A percentile compares a stretch with the other conserved stretches of the same genome.
Conservation (phyloP, 2,113 vertebrate genomes). For the Brachyistius frenatus region DNA sequence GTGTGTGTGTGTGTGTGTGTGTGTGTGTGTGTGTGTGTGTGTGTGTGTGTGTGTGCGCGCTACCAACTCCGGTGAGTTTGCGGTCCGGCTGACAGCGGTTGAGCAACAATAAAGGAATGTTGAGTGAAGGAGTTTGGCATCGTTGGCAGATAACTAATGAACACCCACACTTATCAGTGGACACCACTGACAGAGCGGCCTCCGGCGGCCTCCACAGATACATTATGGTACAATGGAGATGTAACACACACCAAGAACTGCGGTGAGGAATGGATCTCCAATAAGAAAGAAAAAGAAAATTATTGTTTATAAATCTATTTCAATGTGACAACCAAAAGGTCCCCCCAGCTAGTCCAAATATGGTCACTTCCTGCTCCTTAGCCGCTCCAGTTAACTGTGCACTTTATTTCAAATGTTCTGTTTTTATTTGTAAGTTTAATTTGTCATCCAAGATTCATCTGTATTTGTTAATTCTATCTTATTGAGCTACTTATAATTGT, state of each 20-base stretch:
- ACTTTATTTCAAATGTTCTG: too few relatives aligned
- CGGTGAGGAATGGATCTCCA: neutral
- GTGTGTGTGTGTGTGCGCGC: neutral
- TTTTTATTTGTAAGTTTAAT: too few relatives aligned
- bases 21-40: slow-evolving; percentile 5
- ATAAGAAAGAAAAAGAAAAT: neutral
- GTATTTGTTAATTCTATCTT: too few relatives aligned
- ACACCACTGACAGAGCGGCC: slow-evolving; percentile 2
- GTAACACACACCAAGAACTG: neutral
- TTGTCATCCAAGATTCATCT: too few relatives aligned
- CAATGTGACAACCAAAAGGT: too few relatives aligned
- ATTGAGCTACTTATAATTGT: too few relatives aligned
- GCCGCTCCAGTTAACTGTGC: too few relatives aligned
- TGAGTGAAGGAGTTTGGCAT: slow-evolving; percentile 55
- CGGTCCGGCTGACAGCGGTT: slow-evolving; percentile 6
- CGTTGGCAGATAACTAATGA: slow-evolving; percentile 23
- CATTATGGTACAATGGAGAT: neutral
- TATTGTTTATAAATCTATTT: too few relatives aligned
- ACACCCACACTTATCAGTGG: slow-evolving; percentile 21
- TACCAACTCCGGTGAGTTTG: neutral
- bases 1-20: neutral
- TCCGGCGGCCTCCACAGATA: neutral
- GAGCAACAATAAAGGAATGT: slow-evolving; percentile 49
- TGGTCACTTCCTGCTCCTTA: too few relatives aligned
- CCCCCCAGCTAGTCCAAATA: too few relatives aligned